phyloP scores from a whole-genome alignment of 2,113 vertebrate species.

The Urocolius indicus region DNA sequence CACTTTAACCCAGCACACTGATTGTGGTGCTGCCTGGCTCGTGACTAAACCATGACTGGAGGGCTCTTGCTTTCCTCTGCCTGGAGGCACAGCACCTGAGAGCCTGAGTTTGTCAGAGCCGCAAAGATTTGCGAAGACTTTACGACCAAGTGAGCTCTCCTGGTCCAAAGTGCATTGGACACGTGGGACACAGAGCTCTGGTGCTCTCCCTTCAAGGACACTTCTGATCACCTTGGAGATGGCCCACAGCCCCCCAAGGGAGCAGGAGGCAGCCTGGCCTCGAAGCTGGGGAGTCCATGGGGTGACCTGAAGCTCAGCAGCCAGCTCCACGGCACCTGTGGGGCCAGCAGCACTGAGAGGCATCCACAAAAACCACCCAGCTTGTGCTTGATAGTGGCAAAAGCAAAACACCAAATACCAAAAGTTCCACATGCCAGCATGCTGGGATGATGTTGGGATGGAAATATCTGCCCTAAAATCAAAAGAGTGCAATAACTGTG shows the following conservation, averaged over 20 bases:
- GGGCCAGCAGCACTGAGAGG: not conserved
- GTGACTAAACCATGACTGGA: not conserved
- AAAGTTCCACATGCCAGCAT: rapidly evolving
- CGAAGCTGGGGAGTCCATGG: rapidly evolving
- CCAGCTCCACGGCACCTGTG: rapidly evolving
- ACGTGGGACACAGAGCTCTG: rapidly evolving
- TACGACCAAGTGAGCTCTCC: not conserved
- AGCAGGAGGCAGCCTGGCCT: not conserved
- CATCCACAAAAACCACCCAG: not conserved
- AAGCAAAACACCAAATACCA: not conserved
- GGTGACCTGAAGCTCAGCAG: not conserved
- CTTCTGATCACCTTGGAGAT: not conserved
- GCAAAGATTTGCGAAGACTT: not conserved
- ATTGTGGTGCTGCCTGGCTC: rapidly evolving
- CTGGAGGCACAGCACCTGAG: not conserved
- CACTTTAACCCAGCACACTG: not conserved
- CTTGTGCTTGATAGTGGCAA: rapidly evolving
- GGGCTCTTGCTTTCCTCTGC: not conserved
- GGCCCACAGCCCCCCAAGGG: not conserved
- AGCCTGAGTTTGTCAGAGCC: not conserved
- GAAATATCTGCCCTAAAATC: not conserved
- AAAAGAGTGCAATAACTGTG: rapidly evolving
- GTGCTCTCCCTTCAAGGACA: not conserved
- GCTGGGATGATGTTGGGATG: not conserved
- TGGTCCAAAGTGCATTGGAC: not conserved